These are phyloP conservation scores for Montifringilla adamsi DNA, from an alignment of 2,113 vertebrate genomes.

Conservation along the genomic window DNA sequence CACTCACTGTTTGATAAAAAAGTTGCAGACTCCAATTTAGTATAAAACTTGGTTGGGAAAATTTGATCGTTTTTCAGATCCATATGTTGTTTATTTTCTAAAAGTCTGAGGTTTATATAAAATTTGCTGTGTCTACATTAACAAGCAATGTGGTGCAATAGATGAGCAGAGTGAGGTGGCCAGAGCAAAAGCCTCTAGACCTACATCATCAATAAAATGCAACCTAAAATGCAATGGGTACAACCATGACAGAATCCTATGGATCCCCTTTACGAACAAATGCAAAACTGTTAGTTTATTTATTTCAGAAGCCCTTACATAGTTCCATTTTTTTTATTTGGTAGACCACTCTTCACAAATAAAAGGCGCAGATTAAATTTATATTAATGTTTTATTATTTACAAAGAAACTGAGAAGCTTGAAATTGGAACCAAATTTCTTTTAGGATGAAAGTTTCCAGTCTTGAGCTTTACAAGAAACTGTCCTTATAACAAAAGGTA, in stretches of 20 bases:
- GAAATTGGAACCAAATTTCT: neutral
- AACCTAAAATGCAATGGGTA: neutral
- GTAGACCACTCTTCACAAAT: neutral
- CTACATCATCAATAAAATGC: neutral
- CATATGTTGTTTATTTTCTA: neutral
- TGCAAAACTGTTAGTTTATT: neutral
- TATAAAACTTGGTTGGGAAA: neutral
- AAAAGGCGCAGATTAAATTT: neutral
- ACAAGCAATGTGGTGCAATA: neutral
- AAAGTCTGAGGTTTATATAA: neutral
- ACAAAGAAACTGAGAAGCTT: neutral
- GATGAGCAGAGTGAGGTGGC: neutral
- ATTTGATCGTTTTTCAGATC: neutral
- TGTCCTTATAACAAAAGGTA: neutral
- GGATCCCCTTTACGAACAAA: neutral
- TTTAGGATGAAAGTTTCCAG: neutral
- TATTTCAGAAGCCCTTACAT: neutral
- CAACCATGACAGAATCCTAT: neutral
- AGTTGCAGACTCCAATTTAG: neutral
- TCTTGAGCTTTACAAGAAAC: neutral
- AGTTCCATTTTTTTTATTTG: neutral
- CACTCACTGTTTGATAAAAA: neutral
- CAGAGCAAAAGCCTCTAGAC: neutral
- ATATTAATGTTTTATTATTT: neutral
- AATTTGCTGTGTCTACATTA: fast-evolving